A percentile compares a stretch with the other conserved stretches of the same genome.
phyloP scores from a whole-genome alignment of 2,113 vertebrate genomes.

The Stictonetta naevosa region DNA sequence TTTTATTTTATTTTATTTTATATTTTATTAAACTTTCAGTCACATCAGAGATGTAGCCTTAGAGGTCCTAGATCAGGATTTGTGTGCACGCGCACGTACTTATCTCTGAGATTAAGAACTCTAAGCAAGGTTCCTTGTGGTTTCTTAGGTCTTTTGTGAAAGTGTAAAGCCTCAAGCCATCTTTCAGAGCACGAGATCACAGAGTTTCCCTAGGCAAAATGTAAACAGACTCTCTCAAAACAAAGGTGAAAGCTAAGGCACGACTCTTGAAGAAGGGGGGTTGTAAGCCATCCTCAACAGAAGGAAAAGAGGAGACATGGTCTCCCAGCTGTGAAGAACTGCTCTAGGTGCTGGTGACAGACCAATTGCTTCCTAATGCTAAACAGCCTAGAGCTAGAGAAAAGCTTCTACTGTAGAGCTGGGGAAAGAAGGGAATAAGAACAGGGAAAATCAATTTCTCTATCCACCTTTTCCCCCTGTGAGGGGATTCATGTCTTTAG shows the following conservation, averaged over 20 bases:
- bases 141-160: not conserved
- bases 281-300: not conserved
- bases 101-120: not conserved
- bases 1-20: no score
- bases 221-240: not conserved
- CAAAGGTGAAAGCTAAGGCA: not conserved
- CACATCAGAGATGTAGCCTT: not conserved
- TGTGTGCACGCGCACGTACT: fast-evolving
- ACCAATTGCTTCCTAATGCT: not conserved
- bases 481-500: not conserved
- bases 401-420: not conserved
- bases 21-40: not conserved
- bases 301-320: not conserved
- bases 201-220: not conserved
- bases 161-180: not conserved
- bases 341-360: not conserved
- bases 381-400: not conserved
- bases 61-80: not conserved
- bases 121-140: not conserved
- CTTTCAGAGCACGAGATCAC: not conserved
- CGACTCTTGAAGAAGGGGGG: not conserved
- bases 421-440: not conserved
- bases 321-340: not conserved
- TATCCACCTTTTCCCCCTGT: not conserved
- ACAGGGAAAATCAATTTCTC: not conserved